Percentiles rank a stretch among this genome's conserved stretches.
phyloP scores from a whole-genome alignment of 35 echinoderm and acorn worm species.

The Lytechinus variegatus region DNA sequence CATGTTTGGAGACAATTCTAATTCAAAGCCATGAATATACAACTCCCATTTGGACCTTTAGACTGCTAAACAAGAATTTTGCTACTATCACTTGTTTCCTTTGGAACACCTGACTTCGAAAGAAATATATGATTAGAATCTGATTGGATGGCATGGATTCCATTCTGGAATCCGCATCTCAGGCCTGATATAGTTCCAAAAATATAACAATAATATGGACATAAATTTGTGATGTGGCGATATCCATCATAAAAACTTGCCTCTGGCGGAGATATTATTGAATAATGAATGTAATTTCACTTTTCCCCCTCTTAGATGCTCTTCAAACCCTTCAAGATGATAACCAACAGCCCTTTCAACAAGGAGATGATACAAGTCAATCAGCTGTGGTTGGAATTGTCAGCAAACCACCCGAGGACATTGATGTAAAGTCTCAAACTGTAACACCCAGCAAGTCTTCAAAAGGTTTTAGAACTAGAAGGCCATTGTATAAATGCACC shows the following conservation, averaged over 20 bases:
- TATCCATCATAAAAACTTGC: not conserved
- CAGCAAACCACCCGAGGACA: not conserved
- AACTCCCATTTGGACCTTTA: no score
- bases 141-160: no score
- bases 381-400: not conserved
- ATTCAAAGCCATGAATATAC: no score
- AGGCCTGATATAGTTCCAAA: not conserved
- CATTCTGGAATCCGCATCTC: no score
- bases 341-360: not conserved
- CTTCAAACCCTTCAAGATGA: not conserved
- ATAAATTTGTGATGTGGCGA: not conserved
- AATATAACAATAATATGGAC: not conserved
- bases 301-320: not conserved
- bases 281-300: not conserved
- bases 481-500: not conserved
- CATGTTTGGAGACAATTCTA: no score
- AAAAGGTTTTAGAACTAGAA: not conserved
- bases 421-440: not conserved
- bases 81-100: no score
- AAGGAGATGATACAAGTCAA: not conserved
- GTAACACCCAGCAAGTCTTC: not conserved
- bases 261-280: not conserved
- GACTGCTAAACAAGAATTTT: no score
- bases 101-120: no score
- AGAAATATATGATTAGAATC: no score